phyloP scores from a whole-genome alignment of 2,113 vertebrate genomes.

The Hydrolagus affinis region DNA sequence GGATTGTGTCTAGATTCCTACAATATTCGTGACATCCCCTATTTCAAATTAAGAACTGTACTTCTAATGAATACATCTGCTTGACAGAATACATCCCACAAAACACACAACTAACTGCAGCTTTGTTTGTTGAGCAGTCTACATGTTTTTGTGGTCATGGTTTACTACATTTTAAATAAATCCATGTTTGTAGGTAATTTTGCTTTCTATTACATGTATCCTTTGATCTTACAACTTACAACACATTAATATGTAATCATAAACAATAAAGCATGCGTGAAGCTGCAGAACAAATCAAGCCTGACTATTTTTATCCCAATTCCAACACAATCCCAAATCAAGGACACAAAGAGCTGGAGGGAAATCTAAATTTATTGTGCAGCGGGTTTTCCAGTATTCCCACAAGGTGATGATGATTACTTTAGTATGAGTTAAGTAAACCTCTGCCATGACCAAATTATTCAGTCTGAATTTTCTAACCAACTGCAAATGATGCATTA shows the following conservation, averaged over 20 bases:
- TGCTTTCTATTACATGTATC: background rate
- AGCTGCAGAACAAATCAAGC: background rate
- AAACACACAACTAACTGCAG: background rate
- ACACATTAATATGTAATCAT: too few species aligned
- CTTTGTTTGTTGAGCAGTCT: background rate
- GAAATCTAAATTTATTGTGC: background rate
- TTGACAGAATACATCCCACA: background rate
- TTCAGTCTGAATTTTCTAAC: too few species aligned
- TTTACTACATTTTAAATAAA: background rate
- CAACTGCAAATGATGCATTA: too few species aligned
- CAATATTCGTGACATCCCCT: background rate
- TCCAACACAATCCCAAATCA: too few species aligned
- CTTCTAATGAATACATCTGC: background rate
- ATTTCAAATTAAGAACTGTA: background rate
- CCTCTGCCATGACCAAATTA: too few species aligned
- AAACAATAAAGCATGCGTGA: background rate
- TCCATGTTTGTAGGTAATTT: background rate
- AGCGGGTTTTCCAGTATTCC: background rate
- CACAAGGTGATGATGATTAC: background rate
- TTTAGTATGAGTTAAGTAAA: too few species aligned
- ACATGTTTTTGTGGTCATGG: background rate
- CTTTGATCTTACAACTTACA: background rate
- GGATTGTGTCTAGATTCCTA: slow-evolving; percentile 30
- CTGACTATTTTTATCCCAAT: too few species aligned
- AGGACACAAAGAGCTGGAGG: too few species aligned